Conservation (phyloP, 2,113 vertebrate species). For the Equus przewalskii region DNA sequence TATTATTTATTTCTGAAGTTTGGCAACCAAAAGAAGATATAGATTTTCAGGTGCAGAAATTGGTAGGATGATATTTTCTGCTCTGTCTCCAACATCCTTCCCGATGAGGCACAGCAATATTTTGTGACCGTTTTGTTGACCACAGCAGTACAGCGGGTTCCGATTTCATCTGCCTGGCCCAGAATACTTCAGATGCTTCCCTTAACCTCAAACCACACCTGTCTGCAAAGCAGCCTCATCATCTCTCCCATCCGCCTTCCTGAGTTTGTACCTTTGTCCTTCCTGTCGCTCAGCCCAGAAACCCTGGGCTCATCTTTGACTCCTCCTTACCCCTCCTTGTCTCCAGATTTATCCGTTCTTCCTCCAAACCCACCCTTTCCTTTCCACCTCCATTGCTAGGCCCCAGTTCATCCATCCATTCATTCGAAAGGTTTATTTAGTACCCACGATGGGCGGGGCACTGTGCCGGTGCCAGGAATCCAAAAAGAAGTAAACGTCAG, state of each 20-base stretch:
- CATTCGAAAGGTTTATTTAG: neutral
- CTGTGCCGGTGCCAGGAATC: neutral
- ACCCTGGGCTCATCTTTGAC: neutral
- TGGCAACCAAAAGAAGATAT: neutral
- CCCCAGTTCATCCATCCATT: no score
- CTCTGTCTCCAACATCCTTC: neutral
- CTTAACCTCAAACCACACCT: neutral
- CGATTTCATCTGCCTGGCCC: neutral
- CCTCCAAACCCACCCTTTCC: no score
- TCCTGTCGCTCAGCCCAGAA: neutral
- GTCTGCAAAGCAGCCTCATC: neutral
- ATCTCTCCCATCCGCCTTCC: neutral
- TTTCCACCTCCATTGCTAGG: neutral
- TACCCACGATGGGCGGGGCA: rapidly evolving
- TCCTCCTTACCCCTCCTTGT: neutral
- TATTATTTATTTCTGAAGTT: neutral
- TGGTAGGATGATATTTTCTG: neutral
- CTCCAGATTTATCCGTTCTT: no score
- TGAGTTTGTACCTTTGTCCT: neutral
- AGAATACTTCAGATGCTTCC: neutral
- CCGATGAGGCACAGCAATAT: neutral
- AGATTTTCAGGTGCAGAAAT: neutral
- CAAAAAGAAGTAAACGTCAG: rapidly evolving
- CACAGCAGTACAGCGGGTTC: neutral
- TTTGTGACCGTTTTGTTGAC: neutral